These are phyloP conservation scores for Poecilia picta DNA, from an alignment of 2,797 vertebrate genomes.

Conservation along the genomic window DNA sequence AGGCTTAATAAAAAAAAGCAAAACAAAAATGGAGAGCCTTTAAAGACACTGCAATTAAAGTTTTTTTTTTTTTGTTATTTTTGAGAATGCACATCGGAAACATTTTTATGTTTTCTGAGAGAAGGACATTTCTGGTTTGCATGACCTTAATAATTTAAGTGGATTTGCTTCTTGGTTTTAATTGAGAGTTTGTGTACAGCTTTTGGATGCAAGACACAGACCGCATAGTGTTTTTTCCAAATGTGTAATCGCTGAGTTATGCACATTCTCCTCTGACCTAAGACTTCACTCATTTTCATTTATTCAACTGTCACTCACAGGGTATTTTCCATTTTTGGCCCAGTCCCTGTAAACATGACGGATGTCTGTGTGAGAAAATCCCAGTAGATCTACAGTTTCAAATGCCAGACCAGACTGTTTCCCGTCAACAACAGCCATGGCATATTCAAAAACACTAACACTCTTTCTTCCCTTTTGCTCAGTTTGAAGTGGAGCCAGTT, in stretches of 20 bases:
- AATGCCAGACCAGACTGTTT: not conserved
- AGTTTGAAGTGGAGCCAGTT: no score
- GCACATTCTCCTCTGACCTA: not conserved
- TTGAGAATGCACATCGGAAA: not conserved
- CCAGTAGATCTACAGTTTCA: not conserved
- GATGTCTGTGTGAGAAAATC: not conserved
- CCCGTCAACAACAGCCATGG: not conserved
- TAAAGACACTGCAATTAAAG: not conserved
- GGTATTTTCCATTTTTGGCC: not conserved
- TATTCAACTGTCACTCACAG: not conserved
- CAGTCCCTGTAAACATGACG: not conserved
- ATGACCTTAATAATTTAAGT: not conserved
- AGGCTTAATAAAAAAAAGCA: not conserved
- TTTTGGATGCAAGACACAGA: not conserved
- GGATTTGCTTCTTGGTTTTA: not conserved
- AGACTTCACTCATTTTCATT: conserved; percentile 1
- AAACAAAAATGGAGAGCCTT: not conserved
- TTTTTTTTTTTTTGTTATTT: not conserved
- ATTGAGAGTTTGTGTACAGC: not conserved
- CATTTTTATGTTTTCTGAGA: not conserved
- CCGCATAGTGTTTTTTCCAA: conserved; percentile 1
- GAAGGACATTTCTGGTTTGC: not conserved
- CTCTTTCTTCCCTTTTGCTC: no score
- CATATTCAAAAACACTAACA: no score
- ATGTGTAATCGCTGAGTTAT: not conserved